These are phyloP conservation scores for Bos javanicus DNA, from an alignment of 2,113 vertebrate species.

Conservation along the genomic window DNA sequence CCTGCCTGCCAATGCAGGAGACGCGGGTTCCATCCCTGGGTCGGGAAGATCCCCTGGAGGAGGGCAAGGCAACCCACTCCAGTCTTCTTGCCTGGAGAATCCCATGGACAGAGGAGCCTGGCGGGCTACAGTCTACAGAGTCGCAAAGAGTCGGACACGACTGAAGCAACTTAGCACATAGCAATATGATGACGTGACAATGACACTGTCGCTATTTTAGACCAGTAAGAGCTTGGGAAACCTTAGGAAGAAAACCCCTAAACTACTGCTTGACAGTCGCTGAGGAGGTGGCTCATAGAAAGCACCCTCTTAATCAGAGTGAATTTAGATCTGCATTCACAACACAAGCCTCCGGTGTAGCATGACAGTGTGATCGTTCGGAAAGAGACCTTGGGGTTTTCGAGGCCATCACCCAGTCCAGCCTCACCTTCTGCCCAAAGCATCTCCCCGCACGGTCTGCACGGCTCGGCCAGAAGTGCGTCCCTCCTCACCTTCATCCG, in stretches of 20 bases:
- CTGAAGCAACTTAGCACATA: background rate
- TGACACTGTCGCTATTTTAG: background rate
- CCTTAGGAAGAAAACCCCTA: background rate
- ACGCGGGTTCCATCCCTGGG: background rate
- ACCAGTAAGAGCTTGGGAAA: background rate
- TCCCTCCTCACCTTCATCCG: background rate
- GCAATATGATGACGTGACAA: background rate
- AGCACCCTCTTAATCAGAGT: background rate
- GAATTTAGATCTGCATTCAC: background rate
- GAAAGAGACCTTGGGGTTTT: background rate
- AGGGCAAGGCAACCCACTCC: background rate
- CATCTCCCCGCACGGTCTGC: accelerated
- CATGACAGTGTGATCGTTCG: accelerated
- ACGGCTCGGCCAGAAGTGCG: accelerated
- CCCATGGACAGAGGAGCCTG: background rate
- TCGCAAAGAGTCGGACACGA: background rate
- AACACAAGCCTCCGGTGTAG: accelerated
- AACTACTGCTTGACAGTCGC: background rate
- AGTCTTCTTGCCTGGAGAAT: background rate
- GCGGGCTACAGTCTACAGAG: background rate
- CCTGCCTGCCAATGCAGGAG: background rate
- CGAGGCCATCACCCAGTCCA: background rate
- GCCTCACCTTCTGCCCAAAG: background rate
- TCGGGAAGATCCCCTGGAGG: background rate
- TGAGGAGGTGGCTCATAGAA: background rate